Evolutionary conservation across 2,113 vertebrate genomes (phyloP).

Genomic region (Laticauda colubrina): DNA sequence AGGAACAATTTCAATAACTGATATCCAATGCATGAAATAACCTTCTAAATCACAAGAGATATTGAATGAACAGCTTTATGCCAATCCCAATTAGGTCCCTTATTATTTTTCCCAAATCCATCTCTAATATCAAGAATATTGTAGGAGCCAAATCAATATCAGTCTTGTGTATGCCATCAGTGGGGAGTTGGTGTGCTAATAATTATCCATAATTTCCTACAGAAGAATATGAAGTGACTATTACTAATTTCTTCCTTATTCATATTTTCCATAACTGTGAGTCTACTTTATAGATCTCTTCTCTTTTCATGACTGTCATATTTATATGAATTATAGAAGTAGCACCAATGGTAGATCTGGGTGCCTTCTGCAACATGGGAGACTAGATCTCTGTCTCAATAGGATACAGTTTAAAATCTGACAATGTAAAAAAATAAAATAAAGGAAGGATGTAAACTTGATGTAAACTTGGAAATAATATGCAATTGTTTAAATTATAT

Average conservation of each 20-base stretch:
- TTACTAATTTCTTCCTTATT: neutral
- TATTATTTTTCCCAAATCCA: neutral
- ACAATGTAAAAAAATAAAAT: neutral
- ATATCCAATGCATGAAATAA: neutral
- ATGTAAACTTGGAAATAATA: neutral
- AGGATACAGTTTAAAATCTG: neutral
- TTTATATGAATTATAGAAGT: neutral
- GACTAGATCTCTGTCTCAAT: neutral
- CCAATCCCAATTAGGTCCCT: neutral
- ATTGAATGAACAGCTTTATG: neutral
- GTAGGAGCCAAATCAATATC: neutral
- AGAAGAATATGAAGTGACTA: neutral
- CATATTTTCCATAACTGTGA: neutral
- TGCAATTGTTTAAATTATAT: neutral
- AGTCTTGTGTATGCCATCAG: neutral
- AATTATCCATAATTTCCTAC: neutral
- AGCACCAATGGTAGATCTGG: neutral
- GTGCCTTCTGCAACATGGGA: neutral
- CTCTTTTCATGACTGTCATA: neutral
- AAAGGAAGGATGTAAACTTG: neutral
- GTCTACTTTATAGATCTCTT: neutral
- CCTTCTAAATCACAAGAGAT: neutral
- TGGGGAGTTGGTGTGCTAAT: neutral
- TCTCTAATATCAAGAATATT: neutral
- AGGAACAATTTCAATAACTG: neutral